These are phyloP conservation scores for Orthosia gracilis DNA, from an alignment of 2,888 invertebrate species.

Conservation along the genomic window DNA sequence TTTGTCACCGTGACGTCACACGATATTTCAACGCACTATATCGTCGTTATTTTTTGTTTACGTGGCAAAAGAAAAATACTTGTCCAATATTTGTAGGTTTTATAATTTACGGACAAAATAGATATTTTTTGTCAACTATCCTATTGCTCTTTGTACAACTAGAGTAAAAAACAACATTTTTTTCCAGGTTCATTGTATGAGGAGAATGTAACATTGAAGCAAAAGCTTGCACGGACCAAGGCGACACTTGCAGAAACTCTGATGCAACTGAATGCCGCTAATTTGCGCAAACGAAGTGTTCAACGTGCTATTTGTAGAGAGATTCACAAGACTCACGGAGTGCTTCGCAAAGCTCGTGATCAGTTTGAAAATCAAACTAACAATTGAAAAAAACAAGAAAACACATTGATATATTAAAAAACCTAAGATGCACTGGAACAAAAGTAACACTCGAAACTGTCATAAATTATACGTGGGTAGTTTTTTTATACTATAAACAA, in stretches of 20 bases:
- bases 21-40: no score
- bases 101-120: no score
- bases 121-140: no score
- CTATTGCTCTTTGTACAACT: background rate
- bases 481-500: no score
- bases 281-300: conserved; percentile 95
- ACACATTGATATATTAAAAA: no score
- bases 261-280: conserved; percentile 94
- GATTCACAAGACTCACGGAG: conserved; percentile 95
- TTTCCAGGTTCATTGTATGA: conserved; percentile 85
- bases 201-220: conserved; percentile 94
- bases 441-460: no score
- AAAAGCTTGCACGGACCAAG: conserved; percentile 93
- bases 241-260: conserved; percentile 95
- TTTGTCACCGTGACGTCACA: no score
- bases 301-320: conserved; percentile 96
- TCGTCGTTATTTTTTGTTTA: no score
- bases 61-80: no score
- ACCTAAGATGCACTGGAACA: no score
- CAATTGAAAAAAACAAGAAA: conserved; percentile 15
- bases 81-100: no score
- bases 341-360: conserved; percentile 94
- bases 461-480: no score
- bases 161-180: background rate
- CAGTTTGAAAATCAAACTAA: conserved; percentile 91